phyloP scores from a whole-genome alignment of 1,140 invertebrate species.

The Zeugodacus cucurbitae region DNA sequence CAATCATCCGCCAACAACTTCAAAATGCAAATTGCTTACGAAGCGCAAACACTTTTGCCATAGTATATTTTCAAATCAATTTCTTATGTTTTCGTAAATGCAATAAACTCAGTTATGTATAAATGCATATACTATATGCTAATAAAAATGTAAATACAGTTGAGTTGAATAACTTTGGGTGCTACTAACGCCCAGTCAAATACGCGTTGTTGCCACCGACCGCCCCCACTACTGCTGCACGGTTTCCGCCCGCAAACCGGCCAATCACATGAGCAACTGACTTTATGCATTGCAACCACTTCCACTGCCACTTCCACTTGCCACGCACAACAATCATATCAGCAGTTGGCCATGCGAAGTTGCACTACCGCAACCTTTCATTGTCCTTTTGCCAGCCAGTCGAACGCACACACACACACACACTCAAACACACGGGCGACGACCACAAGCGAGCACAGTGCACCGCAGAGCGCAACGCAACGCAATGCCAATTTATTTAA shows the following conservation, averaged over 20 bases:
- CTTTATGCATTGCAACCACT: neutral
- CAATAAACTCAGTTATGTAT: neutral
- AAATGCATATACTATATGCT: neutral
- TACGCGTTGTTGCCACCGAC: neutral
- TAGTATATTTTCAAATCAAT: constrained; percentile 20
- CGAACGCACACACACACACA: neutral
- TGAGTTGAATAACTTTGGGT: neutral
- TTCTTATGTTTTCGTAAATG: neutral
- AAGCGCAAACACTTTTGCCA: neutral
- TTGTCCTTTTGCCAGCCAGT: constrained; percentile 8
- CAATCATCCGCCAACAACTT: neutral
- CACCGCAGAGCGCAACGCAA: neutral
- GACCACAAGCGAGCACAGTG: neutral
- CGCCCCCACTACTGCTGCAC: neutral
- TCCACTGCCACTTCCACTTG: constrained; percentile 13
- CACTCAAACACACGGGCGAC: neutral
- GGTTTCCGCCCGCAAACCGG: neutral
- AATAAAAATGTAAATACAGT: neutral
- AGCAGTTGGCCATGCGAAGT: constrained; percentile 18
- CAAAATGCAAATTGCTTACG: neutral
- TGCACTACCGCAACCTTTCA: constrained; percentile 2
- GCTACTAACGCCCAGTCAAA: neutral
- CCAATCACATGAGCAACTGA: neutral
- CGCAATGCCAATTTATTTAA: constrained; percentile 52
- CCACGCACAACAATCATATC: constrained; percentile 13